Evolutionary conservation across 2,113 vertebrate species (phyloP), one percentile per base, ranked within the genome.

Genomic region (Maccullochella peelii): DNA sequence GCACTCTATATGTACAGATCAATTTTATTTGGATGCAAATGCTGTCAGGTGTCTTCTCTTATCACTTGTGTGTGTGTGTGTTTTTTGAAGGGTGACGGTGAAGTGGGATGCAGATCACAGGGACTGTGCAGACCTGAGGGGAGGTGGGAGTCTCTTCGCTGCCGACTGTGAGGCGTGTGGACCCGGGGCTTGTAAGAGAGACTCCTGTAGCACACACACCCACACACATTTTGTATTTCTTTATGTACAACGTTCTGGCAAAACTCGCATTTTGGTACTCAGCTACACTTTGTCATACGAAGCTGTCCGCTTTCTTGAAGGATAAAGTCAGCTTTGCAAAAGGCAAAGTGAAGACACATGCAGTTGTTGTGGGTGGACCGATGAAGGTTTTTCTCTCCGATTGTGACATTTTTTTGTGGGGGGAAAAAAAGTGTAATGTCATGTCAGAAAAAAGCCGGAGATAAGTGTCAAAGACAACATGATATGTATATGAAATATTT

Each of bases 61-160:
- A 44, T 12, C 20, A 20, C 33, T 4, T 33, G 10, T 58, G 36
- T 50, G 44, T 33, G 6, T 58, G 38, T 84, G 38, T 55, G 49
- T 80, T 49, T 80, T 15, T 50, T 79, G 12, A 6, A 88, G 89
- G 73, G 6, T 80, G 71, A 27, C 0, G 3, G 80, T 91, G 68
- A 62, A 91, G 36, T 91, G 88, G 89, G 89, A 92, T 3, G 0
- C 77, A 10, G 86, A 86, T 21, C 40, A 84, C 71, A 76, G 89
- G 55, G 86, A 92, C 86, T 90, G 88, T 73, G 89, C 86, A 30
- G 88, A 92, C 82, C 84, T 91, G 80, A 83, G 91, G 68, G 91
- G 86, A 49, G 80, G 47, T 0, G 68, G 82, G 49, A 69, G 58
- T 18, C 58, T 92, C 33, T 89, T 89, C 1, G 89, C 89, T 0